A percentile compares a stretch with the other conserved stretches of the same genome.
Conservation (phyloP, 2,888 invertebrate species). For the Alloplasta piceator region DNA sequence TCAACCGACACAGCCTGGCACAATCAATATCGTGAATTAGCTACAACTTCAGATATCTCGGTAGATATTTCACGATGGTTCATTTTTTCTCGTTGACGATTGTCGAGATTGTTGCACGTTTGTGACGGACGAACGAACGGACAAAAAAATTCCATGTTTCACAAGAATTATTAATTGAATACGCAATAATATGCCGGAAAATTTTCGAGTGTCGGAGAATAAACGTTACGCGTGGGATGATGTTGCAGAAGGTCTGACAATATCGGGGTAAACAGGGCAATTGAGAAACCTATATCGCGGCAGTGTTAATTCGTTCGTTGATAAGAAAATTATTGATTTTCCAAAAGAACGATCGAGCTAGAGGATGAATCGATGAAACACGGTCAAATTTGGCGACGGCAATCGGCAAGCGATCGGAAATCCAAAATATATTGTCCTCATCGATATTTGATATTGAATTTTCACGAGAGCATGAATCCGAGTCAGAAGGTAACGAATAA, state of each 20-base stretch:
- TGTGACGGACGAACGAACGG: too few relatives aligned
- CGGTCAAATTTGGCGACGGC: conserved; percentile 65
- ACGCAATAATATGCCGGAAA: conserved; percentile 56
- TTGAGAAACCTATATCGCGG: too few relatives aligned
- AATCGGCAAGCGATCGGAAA: conserved; percentile 45
- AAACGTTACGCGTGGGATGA: conserved; percentile 78
- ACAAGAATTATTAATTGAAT: not conserved
- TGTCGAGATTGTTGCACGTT: not conserved
- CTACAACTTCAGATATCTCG: conserved; percentile 71
- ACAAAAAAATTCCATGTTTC: too few relatives aligned
- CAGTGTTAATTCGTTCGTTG: not conserved
- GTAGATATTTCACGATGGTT: not conserved
- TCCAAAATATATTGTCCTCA: conserved; percentile 76
- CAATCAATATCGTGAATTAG: conserved; percentile 70
- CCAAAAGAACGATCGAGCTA: conserved; percentile 61
- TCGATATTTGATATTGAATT: conserved; percentile 73
- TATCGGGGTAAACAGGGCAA: conserved; percentile 69
- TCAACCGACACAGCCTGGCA: conserved; percentile 55
- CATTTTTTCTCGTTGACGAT: conserved; percentile 23
- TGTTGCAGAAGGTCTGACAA: conserved; percentile 67
- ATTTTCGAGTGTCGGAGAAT: conserved; percentile 56
- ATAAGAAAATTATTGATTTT: not conserved
- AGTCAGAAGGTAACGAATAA: conserved; percentile 74
- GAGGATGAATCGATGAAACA: conserved; percentile 72
- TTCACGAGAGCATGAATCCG: conserved; percentile 75